phyloP scores from a whole-genome alignment of 1,140 invertebrate genomes.

The Aphaenogaster rudis region DNA sequence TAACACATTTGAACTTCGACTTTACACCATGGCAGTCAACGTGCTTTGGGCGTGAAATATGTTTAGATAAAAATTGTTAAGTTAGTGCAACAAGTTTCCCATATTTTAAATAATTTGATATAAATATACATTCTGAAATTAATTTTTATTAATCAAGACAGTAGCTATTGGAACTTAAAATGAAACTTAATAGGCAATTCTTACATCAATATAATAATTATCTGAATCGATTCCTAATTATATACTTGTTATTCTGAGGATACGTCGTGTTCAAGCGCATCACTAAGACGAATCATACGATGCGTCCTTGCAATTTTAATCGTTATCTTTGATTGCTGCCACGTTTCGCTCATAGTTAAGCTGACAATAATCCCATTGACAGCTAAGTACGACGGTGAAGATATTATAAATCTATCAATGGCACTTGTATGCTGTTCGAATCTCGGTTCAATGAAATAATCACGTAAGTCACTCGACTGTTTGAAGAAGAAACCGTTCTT shows the following conservation, averaged over 20 bases:
- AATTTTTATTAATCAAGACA: neutral
- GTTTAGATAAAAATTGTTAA: neutral
- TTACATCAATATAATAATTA: neutral
- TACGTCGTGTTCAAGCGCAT: neutral
- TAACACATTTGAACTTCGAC: neutral
- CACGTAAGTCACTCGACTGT: neutral
- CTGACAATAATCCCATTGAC: conserved; percentile 43
- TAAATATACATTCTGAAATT: neutral
- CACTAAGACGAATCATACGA: neutral
- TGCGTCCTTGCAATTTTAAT: conserved; percentile 22
- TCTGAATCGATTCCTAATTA: neutral
- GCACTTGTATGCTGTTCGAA: neutral
- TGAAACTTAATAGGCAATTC: neutral
- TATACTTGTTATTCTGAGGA: neutral
- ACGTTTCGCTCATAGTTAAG: conserved; percentile 24
- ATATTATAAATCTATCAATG: conserved; percentile 40
- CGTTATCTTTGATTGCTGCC: neutral
- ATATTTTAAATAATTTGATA: neutral
- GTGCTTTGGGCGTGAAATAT: too few relatives aligned
- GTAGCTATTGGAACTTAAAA: too few relatives aligned
- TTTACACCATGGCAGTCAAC: neutral
- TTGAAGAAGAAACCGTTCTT: conserved; percentile 27
- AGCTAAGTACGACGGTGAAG: neutral
- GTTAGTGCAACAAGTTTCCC: neutral
- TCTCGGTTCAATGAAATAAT: conserved; percentile 21